These are phyloP conservation scores for Falco punctatus DNA, from an alignment of 2,113 vertebrate species.

Conservation along the genomic window DNA sequence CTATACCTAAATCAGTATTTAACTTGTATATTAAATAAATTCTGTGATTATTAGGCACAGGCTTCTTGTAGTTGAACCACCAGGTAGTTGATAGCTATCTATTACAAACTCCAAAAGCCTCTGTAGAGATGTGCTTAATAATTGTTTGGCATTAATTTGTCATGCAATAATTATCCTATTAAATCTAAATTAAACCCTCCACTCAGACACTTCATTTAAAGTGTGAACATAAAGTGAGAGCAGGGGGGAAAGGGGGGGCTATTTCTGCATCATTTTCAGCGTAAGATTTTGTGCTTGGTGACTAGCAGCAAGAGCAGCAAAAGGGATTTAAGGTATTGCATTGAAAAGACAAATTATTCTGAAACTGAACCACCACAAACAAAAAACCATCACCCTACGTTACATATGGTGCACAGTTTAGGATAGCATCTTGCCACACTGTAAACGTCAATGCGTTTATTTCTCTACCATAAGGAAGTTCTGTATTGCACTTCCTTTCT, in stretches of 20 bases:
- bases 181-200: conserved; percentile 77
- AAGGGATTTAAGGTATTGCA: neutral
- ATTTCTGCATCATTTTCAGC: conserved; percentile 39
- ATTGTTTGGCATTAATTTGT: conserved; percentile 73
- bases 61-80: conserved; percentile 42
- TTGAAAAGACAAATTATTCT: neutral
- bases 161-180: conserved; percentile 78
- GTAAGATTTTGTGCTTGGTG: neutral
- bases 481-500: neutral
- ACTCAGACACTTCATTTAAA: conserved; percentile 66
- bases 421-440: neutral
- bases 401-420: conserved; percentile 1
- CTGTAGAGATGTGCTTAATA: conserved; percentile 60
- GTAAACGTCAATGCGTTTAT: neutral
- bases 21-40: conserved; percentile 53
- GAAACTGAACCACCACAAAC: neutral
- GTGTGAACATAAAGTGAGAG: conserved; percentile 70
- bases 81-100: conserved; percentile 64
- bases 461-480: conserved; percentile 26
- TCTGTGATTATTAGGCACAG: conserved; percentile 34
- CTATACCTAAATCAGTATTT: conserved; percentile 18
- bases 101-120: conserved; percentile 59
- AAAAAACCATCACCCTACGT: neutral
- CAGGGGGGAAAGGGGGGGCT: neutral
- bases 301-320: conserved; percentile 19